A percentile compares a stretch with the other conserved stretches of the same genome.
Conservation (phyloP, 2,888 invertebrate species). For the Lasius fuliginosus region DNA sequence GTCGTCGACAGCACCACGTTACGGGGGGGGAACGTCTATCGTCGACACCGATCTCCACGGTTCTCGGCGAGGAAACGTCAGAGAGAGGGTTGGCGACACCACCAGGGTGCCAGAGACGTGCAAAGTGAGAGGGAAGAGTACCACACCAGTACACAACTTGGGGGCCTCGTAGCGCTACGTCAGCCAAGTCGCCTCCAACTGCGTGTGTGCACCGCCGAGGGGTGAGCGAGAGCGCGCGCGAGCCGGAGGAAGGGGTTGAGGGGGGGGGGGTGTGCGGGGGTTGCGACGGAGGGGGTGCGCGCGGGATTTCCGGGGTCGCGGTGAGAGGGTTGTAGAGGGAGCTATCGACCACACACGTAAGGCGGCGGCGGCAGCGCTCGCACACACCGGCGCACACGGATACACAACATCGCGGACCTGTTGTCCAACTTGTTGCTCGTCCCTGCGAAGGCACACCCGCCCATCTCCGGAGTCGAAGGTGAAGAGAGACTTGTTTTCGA, state of each 20-base stretch:
- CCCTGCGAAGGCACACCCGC: slow-evolving; percentile 77
- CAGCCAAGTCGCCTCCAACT: slow-evolving; percentile 27
- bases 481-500: slow-evolving; percentile 52
- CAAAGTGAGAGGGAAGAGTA: slow-evolving; percentile 17
- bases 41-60: not conserved
- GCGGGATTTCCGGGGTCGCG: slow-evolving; percentile 46
- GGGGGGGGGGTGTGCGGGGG: slow-evolving; percentile 14
- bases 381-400: slow-evolving; percentile 71
- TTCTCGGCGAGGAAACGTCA: not conserved
- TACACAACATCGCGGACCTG: slow-evolving; percentile 83
- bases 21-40: not conserved
- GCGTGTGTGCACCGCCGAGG: slow-evolving; percentile 41
- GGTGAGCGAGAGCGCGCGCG: slow-evolving; percentile 11
- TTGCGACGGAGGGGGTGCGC: slow-evolving; percentile 11
- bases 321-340: slow-evolving; percentile 68
- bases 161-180: slow-evolving; percentile 24
- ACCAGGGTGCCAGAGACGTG: slow-evolving; percentile 4
- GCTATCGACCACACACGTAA: slow-evolving; percentile 81
- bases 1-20: slow-evolving; percentile 17
- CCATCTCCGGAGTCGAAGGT: slow-evolving; percentile 63
- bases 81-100: slow-evolving; percentile 27
- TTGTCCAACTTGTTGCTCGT: slow-evolving; percentile 86
- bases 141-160: slow-evolving; percentile 8
- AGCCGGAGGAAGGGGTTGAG: not conserved
- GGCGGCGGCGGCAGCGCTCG: slow-evolving; percentile 69